These are phyloP conservation scores for Pseudotriccus pelzelni DNA, from an alignment of 2,797 vertebrate species.

Conservation along the genomic window DNA sequence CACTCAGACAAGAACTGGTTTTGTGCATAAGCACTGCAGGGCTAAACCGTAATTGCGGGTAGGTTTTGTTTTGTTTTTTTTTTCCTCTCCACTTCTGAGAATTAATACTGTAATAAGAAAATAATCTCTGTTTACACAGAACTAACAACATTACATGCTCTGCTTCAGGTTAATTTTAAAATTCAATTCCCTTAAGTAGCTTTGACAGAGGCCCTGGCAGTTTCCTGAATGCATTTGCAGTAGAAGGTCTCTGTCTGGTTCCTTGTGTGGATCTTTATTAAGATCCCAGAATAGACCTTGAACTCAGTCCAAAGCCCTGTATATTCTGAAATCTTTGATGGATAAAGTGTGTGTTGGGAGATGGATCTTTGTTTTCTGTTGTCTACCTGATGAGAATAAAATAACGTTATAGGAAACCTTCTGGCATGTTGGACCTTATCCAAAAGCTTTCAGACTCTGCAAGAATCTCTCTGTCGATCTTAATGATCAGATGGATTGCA, in stretches of 20 bases:
- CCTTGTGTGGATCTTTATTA: neutral
- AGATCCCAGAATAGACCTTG: neutral
- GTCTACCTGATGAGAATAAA: neutral
- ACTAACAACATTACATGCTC: slow-evolving; percentile 18
- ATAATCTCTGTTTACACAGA: slow-evolving; percentile 28
- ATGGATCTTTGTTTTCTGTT: neutral
- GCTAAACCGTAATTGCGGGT: neutral
- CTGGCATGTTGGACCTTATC: neutral
- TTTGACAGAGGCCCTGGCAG: slow-evolving; percentile 16
- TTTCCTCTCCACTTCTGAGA: slow-evolving; percentile 27
- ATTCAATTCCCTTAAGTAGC: slow-evolving; percentile 13
- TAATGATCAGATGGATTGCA: accelerated
- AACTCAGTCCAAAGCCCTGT: neutral
- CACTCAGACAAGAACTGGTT: neutral
- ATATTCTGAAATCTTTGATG: neutral
- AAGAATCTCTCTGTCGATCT: neutral
- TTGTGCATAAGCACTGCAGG: neutral
- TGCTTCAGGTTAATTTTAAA: slow-evolving; percentile 46
- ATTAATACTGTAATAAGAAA: slow-evolving; percentile 39
- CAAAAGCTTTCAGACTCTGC: neutral
- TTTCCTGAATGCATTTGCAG: slow-evolving; percentile 23
- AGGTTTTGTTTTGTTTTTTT: neutral
- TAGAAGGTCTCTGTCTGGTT: neutral
- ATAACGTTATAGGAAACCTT: neutral
- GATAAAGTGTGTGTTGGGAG: neutral